phyloP scores from a whole-genome alignment of 2,888 invertebrate genomes.

The Dynastes hyllus region DNA sequence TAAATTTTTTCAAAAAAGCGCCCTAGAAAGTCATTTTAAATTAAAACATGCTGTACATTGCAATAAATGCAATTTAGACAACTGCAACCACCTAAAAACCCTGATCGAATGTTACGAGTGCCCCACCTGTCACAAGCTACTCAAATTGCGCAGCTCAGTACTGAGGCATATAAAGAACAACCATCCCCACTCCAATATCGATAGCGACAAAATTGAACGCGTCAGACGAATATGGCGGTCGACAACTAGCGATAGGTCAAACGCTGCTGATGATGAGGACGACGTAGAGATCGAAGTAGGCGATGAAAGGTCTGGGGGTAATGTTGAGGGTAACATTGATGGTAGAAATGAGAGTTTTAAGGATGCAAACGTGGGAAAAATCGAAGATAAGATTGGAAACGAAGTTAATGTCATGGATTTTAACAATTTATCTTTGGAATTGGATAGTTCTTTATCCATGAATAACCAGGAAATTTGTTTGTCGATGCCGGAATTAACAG shows the following conservation, averaged over 20 bases:
- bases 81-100: slow-evolving; percentile 47
- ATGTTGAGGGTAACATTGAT: neutral
- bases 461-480: slow-evolving; percentile 63
- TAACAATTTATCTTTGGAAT: slow-evolving; percentile 61
- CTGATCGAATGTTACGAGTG: slow-evolving; percentile 60
- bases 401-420: slow-evolving; percentile 55
- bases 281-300: neutral
- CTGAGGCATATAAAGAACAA: slow-evolving; percentile 64
- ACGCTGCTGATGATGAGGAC: neutral
- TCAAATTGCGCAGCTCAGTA: slow-evolving; percentile 67
- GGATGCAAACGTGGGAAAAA: neutral
- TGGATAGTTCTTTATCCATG: slow-evolving; percentile 59
- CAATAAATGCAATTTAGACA: slow-evolving; percentile 47
- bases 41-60: slow-evolving; percentile 55
- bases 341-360: neutral
- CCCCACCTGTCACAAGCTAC: slow-evolving; percentile 64
- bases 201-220: slow-evolving; percentile 48
- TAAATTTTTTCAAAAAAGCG: slow-evolving; percentile 54
- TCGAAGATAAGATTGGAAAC: neutral
- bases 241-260: neutral
- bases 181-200: slow-evolving; percentile 60
- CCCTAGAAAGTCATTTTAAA: slow-evolving; percentile 58
- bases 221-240: slow-evolving; percentile 11
- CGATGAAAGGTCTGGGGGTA: slow-evolving; percentile 10
- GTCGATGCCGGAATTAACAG: slow-evolving; percentile 68